Percentiles rank a stretch among this genome's conserved stretches.
Conservation (phyloP, 1,140 invertebrate species). For the Apis dorsata region DNA sequence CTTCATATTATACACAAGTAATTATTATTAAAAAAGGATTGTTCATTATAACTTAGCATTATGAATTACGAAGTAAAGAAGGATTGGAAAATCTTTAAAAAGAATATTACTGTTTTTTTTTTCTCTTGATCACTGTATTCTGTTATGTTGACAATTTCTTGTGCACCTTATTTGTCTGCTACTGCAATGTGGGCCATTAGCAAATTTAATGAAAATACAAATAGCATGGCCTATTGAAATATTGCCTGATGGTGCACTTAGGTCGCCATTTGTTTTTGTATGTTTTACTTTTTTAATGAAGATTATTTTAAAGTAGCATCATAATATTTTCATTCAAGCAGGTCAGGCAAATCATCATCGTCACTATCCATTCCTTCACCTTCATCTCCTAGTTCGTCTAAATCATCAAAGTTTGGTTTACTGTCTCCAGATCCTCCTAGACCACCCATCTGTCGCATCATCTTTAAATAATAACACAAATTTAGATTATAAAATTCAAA, state of each 20-base stretch:
- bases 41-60: slow-evolving; percentile 74
- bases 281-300: slow-evolving; percentile 59
- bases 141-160: slow-evolving; percentile 36
- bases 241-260: slow-evolving; percentile 58
- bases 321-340: slow-evolving; percentile 76
- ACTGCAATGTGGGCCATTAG: slow-evolving; percentile 45
- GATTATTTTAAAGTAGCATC: slow-evolving; percentile 60
- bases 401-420: slow-evolving; percentile 80
- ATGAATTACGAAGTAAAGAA: slow-evolving; percentile 71
- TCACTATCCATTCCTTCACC: slow-evolving; percentile 79
- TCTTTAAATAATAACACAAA: slow-evolving; percentile 68
- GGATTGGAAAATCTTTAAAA: slow-evolving; percentile 50
- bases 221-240: slow-evolving; percentile 62
- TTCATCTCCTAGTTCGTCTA: slow-evolving; percentile 74
- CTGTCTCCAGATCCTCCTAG: slow-evolving; percentile 73
- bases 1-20: slow-evolving; percentile 70
- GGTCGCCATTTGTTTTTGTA: slow-evolving; percentile 61
- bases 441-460: slow-evolving; percentile 83
- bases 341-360: slow-evolving; percentile 82
- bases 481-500: neutral
- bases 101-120: slow-evolving; percentile 54
- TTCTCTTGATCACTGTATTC: slow-evolving; percentile 43
- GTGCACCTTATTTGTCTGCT: slow-evolving; percentile 42
- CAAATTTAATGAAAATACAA: slow-evolving; percentile 63
- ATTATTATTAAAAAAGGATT: slow-evolving; percentile 73